phyloP scores from a whole-genome alignment of 2,888 invertebrate genomes.

The Hylaea fasciaria region DNA sequence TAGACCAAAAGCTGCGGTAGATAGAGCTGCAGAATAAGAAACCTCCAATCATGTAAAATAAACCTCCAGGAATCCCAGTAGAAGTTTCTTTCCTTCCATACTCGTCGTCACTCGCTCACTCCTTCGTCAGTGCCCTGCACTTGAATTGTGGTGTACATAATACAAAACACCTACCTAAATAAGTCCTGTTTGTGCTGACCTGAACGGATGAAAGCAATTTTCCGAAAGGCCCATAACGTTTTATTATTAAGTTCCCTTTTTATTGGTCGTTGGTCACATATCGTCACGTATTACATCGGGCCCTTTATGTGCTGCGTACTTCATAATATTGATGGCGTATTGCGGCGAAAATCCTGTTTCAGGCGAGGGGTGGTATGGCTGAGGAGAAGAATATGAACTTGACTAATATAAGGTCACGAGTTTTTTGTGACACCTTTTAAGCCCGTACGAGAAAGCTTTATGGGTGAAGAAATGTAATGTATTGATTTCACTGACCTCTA shows the following conservation, averaged over 20 bases:
- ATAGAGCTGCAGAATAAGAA: too few relatives aligned
- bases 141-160: slow-evolving; percentile 13
- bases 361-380: slow-evolving; percentile 7
- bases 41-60: too few relatives aligned
- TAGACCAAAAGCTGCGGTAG: too few relatives aligned
- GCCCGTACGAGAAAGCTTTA: too few relatives aligned
- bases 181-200: slow-evolving; percentile 35
- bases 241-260: slow-evolving; percentile 52
- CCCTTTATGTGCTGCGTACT: slow-evolving; percentile 33
- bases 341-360: slow-evolving; percentile 23
- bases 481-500: too few relatives aligned
- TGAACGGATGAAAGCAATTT: slow-evolving; percentile 52
- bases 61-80: too few relatives aligned
- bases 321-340: slow-evolving; percentile 32
- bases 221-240: slow-evolving; percentile 50
- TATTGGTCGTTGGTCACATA: slow-evolving; percentile 48
- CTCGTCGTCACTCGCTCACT: too few relatives aligned
- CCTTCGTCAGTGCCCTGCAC: too few relatives aligned
- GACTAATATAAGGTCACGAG: too few relatives aligned
- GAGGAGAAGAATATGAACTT: not conserved
- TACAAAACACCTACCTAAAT: slow-evolving; percentile 36
- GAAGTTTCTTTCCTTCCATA: too few relatives aligned
- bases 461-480: too few relatives aligned
- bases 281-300: slow-evolving; percentile 35
- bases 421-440: too few relatives aligned